These are phyloP conservation scores for Dolichallabes microphthalmus DNA, from an alignment of 2,113 vertebrate genomes.

Conservation along the genomic window DNA sequence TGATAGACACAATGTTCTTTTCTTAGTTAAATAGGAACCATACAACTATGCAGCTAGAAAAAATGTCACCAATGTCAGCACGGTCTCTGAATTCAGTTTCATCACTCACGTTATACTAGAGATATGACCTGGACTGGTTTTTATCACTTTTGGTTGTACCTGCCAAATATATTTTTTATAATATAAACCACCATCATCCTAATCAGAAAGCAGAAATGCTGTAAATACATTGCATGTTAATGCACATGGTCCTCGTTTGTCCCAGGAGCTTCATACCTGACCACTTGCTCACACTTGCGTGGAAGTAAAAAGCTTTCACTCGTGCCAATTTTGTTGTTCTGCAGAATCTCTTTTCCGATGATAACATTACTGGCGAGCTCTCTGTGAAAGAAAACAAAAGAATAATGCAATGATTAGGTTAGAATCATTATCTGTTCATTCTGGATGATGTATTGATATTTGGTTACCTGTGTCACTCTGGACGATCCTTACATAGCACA, in stretches of 20 bases:
- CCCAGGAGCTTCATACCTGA: neutral
- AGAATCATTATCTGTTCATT: neutral
- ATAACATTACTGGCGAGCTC: neutral
- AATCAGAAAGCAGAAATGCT: neutral
- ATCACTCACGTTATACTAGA: neutral
- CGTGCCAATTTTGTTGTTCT: neutral
- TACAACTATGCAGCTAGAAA: neutral
- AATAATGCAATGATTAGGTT: neutral
- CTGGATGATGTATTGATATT: neutral
- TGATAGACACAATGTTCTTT: neutral
- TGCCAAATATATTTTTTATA: neutral
- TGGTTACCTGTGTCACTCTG: neutral
- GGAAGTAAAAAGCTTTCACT: neutral
- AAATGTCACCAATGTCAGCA: neutral
- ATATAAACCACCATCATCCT: neutral
- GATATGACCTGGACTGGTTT: neutral
- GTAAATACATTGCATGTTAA: neutral
- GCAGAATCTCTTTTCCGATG: neutral
- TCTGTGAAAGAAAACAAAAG: neutral
- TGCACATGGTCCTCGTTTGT: neutral
- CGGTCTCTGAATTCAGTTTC: neutral
- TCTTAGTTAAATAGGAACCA: neutral
- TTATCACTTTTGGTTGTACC: neutral
- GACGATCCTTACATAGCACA: neutral
- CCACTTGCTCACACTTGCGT: neutral